Evolutionary conservation across 2,797 vertebrate genomes (phyloP).

Genomic region (Numenius phaeopus): DNA sequence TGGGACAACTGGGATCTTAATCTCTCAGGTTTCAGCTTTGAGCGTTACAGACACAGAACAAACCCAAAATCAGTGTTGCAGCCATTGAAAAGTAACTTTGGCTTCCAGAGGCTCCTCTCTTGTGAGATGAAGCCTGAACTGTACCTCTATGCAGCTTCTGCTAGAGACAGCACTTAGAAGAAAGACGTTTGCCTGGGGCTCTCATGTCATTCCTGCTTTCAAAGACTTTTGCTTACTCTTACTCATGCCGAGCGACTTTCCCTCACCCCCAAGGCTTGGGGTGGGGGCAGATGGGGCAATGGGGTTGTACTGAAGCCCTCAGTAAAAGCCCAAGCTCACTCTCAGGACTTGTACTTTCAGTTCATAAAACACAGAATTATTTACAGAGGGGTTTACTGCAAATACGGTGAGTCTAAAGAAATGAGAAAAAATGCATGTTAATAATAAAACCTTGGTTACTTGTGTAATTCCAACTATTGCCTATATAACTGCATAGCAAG

Average conservation of each 20-base stretch:
- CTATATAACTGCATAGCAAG: background rate
- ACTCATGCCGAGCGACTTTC: background rate
- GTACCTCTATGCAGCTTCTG: fast-evolving
- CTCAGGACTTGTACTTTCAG: background rate
- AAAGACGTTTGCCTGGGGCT: background rate
- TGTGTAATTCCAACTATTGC: background rate
- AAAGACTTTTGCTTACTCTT: background rate
- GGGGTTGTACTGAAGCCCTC: background rate
- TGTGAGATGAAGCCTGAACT: background rate
- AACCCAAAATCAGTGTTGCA: background rate
- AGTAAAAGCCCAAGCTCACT: background rate
- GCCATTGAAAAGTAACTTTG: background rate
- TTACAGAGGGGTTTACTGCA: slow-evolving; percentile 9
- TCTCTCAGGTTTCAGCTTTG: background rate
- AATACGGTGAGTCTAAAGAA: background rate
- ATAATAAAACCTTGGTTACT: slow-evolving; percentile 42
- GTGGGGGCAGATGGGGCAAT: background rate
- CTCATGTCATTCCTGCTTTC: background rate
- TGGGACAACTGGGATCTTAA: background rate
- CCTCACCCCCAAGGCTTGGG: background rate
- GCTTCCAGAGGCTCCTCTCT: background rate
- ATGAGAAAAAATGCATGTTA: background rate
- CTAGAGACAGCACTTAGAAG: background rate
- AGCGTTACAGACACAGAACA: background rate
- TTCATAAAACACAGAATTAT: slow-evolving; percentile 23